Percentiles rank a stretch among this genome's conserved stretches.
These are phyloP conservation scores for Hybos culiciformis DNA, from an alignment of 2,888 invertebrate genomes.

Conservation along the genomic window DNA sequence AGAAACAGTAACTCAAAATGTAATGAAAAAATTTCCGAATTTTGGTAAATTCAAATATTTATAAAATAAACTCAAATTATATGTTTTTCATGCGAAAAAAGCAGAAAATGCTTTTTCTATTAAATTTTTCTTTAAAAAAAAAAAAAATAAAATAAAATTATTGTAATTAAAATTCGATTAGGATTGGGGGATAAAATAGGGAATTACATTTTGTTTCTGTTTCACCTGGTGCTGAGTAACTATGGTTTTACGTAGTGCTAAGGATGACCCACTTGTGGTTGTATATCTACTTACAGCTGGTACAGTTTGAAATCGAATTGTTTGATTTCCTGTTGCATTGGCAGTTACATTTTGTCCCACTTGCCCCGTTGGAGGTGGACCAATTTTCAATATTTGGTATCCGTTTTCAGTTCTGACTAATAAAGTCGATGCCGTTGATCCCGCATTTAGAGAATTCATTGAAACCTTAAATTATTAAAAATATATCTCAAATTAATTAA, in stretches of 20 bases:
- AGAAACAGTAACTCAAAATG: slow-evolving; percentile 28
- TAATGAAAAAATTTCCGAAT: slow-evolving; percentile 22
- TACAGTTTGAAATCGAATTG: slow-evolving; percentile 76
- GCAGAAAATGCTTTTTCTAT: no score
- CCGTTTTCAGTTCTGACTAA: slow-evolving; percentile 95
- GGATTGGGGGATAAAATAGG: slow-evolving; percentile 17
- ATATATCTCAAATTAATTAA: slow-evolving; percentile 6
- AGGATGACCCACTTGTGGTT: slow-evolving; percentile 45
- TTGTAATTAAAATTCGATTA: background rate
- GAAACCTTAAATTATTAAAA: slow-evolving; percentile 55
- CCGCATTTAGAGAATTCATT: slow-evolving; percentile 74
- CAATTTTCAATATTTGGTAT: slow-evolving; percentile 81
- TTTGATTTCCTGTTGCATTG: slow-evolving; percentile 49
- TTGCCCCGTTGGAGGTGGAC: slow-evolving; percentile 57
- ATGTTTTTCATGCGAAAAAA: no score
- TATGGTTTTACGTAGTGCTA: slow-evolving; percentile 46
- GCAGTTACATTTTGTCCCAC: slow-evolving; percentile 37
- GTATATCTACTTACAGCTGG: slow-evolving; percentile 73
- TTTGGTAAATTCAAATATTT: no score
- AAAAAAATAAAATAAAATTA: background rate
- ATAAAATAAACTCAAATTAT: no score
- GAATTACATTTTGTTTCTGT: slow-evolving; percentile 33
- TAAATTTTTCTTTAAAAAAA: no score
- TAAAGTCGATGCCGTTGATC: slow-evolving; percentile 75
- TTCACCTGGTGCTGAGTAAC: slow-evolving; percentile 36